Evolutionary conservation across 2,113 vertebrate species (phyloP), one percentile per base, ranked within the genome.

Genomic region (Ammodytes marinus): DNA sequence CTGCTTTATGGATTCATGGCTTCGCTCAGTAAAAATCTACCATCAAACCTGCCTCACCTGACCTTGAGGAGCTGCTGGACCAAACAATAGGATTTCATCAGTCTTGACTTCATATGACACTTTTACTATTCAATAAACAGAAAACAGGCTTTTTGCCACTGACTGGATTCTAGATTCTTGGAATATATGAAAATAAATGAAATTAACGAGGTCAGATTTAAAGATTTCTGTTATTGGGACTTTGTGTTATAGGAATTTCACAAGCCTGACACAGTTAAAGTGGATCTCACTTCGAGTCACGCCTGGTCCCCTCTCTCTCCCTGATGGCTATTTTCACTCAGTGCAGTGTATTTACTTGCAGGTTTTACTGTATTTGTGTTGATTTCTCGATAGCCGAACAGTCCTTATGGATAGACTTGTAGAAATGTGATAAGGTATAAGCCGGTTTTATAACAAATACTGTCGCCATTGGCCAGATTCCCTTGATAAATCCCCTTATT

Each of bases 41-140:
- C 63, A 67, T 87, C 65, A 83, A 76, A 81, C 53, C 59, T 19
- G 58, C 59, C 77, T 71, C 72, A 69, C 37, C 65, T 68, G 82
- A 87, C 89, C 86, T 91, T 88, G 82, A 87, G 69, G 12, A 74
- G 74, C 55, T 67, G 74, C 75, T 61, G 43, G 73, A n/a, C 54
- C 58, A 35, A 40, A 2, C 0, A 69, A 42, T 49, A 68, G 58
- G 58, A 49, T 72, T 90, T 70, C 55, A 83, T 83, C 69, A 74
- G 66, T 60, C 81, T n/a, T 55, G 58, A 72, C 72, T 66, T 39
- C 6, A 82, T 37, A 10, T 47, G 59, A 78, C 69, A 50, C 55
- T 74, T 86, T 84, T 74, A 79, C 49, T 72, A 43, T 66, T 71
- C 65, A 58, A n/a, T 74, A 40, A 53, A 45, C 59, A 70, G 49